phyloP scores from a whole-genome alignment of 2,888 invertebrate genomes.

The Esperia sulphurella region DNA sequence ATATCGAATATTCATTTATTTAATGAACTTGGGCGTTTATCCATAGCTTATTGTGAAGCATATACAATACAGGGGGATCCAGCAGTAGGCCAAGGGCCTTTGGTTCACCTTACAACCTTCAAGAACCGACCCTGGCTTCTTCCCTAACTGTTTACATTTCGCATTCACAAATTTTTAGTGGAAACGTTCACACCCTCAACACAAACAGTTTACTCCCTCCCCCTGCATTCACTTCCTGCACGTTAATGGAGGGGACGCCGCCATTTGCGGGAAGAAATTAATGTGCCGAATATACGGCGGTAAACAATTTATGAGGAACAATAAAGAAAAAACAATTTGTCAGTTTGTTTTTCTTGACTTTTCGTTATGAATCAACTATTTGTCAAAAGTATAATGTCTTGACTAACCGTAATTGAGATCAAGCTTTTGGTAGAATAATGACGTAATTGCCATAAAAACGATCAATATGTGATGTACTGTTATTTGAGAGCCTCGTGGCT shows the following conservation, averaged over 20 bases:
- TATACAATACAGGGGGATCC: no score
- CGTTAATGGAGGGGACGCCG: conserved; percentile 1
- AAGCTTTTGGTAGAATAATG: no score
- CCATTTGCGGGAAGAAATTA: background rate
- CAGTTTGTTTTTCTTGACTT: background rate
- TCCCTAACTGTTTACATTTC: background rate
- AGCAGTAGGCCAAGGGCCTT: no score
- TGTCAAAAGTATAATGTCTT: background rate
- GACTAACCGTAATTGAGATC: background rate
- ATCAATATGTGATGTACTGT: no score
- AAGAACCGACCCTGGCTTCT: background rate
- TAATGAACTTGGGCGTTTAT: no score
- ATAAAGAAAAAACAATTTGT: background rate
- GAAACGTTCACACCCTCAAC: conserved; percentile 1
- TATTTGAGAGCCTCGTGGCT: no score
- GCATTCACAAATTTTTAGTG: background rate
- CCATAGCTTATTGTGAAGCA: no score
- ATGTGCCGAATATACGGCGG: background rate
- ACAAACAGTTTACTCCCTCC: background rate
- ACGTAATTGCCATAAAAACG: no score
- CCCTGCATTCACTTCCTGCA: background rate
- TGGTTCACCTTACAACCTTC: no score
- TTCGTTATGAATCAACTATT: background rate
- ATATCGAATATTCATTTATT: no score
- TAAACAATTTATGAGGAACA: background rate